A percentile compares a stretch with the other conserved stretches of the same genome.
These are phyloP conservation scores for Lucilia sericata DNA, from an alignment of 1,140 invertebrate species.

Conservation along the genomic window DNA sequence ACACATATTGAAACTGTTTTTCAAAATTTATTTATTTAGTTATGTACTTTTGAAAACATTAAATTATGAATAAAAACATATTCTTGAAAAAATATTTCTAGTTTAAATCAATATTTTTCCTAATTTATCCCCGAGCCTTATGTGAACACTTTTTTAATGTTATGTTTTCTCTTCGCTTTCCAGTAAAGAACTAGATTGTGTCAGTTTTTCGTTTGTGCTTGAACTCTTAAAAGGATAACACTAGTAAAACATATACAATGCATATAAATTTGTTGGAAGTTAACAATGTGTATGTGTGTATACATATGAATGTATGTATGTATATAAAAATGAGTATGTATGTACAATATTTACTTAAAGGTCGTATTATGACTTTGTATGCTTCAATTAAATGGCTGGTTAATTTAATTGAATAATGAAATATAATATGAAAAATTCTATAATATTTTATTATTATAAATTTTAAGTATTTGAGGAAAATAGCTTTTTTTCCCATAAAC, in stretches of 20 bases:
- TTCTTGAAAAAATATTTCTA: not conserved
- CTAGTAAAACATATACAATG: not conserved
- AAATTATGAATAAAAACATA: too few species aligned
- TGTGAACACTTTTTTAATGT: not conserved
- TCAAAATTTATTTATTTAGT: too few species aligned
- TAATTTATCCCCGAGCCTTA: not conserved
- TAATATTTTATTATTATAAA: too few species aligned
- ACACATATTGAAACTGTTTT: too few species aligned
- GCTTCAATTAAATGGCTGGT: too few species aligned
- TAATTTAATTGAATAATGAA: too few species aligned
- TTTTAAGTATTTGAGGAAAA: not conserved
- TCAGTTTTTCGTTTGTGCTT: not conserved
- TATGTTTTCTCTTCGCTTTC: conserved; percentile 5
- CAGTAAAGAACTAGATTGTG: not conserved
- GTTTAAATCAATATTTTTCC: not conserved
- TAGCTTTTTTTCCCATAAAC: not conserved
- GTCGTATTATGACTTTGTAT: too few species aligned
- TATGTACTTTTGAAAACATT: too few species aligned
- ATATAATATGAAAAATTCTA: too few species aligned
- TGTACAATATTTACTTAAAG: too few species aligned
- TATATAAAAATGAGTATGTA: too few species aligned
- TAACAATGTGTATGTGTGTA: not conserved
- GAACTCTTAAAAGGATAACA: not conserved
- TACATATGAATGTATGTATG: not conserved
- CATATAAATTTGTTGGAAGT: not conserved